phyloP scores from a whole-genome alignment of 2,113 vertebrate species.

The human region DNA sequence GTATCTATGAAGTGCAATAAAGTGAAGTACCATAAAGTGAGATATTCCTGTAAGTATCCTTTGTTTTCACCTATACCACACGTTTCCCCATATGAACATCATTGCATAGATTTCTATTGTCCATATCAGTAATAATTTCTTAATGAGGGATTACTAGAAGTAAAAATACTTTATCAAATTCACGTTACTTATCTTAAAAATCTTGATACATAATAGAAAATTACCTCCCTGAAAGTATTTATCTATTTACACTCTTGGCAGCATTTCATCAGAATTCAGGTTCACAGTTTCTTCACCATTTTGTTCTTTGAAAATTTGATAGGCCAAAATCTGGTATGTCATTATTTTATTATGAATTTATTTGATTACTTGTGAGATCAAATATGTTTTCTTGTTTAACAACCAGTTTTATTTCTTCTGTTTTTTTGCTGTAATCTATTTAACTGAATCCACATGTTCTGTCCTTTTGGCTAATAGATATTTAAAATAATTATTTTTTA shows the following conservation, averaged over 20 bases:
- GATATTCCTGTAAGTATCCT: neutral
- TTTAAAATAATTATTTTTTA: neutral
- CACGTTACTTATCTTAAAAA: neutral
- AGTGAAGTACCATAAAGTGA: neutral
- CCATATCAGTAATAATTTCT: neutral
- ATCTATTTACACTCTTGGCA: neutral
- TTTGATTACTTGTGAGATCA: neutral
- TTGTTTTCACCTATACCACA: neutral
- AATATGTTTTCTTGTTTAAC: neutral
- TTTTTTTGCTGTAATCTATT: neutral
- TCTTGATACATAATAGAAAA: neutral
- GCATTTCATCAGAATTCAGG: neutral
- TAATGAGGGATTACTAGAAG: neutral
- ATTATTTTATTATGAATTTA: neutral
- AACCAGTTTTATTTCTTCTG: neutral
- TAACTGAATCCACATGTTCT: neutral
- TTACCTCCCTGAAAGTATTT: neutral
- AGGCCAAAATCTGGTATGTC: neutral
- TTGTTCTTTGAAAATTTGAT: neutral
- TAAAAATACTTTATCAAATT: neutral
- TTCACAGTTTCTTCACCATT: neutral
- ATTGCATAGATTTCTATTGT: neutral
- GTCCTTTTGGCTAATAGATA: neutral
- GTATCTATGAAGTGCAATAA: neutral
- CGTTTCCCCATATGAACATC: neutral